These are phyloP conservation scores for Barypeithes pellucidus DNA, from an alignment of 2,888 invertebrate species.

Conservation along the genomic window DNA sequence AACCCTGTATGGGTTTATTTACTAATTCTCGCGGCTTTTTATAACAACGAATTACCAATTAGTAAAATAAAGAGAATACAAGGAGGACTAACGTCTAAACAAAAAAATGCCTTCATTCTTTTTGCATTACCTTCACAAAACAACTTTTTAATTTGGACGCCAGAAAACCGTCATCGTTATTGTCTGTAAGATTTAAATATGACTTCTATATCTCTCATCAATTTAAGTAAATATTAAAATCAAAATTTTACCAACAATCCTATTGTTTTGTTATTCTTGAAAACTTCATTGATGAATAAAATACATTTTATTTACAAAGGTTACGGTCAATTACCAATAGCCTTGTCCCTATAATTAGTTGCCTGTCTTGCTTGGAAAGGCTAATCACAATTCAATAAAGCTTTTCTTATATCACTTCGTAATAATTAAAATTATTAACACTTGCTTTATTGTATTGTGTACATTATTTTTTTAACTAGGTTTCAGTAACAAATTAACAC, in stretches of 20 bases:
- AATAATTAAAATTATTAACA: conserved; percentile 15
- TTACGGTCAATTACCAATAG: conserved; percentile 39
- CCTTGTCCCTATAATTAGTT: conserved; percentile 36
- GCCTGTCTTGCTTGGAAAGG: conserved; percentile 37
- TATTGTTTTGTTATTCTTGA: background rate
- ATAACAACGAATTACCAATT: no score
- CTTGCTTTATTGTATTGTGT: background rate
- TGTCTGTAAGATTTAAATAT: no score
- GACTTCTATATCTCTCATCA: no score
- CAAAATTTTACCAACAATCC: background rate
- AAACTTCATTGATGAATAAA: background rate
- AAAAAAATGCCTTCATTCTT: no score
- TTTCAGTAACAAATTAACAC: conserved; percentile 15
- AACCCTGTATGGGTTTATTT: no score
- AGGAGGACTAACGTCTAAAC: no score
- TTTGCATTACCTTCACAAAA: no score
- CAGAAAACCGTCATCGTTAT: no score
- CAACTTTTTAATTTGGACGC: no score
- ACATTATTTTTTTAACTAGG: background rate
- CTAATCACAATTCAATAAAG: conserved; percentile 40
- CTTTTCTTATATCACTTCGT: conserved; percentile 21
- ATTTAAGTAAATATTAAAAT: background rate
- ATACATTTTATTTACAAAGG: conserved; percentile 16
- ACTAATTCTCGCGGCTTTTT: no score
- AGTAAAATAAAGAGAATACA: no score